Evolutionary conservation across 2,113 vertebrate genomes (phyloP).

Genomic region (Chinchilla lanigera): DNA sequence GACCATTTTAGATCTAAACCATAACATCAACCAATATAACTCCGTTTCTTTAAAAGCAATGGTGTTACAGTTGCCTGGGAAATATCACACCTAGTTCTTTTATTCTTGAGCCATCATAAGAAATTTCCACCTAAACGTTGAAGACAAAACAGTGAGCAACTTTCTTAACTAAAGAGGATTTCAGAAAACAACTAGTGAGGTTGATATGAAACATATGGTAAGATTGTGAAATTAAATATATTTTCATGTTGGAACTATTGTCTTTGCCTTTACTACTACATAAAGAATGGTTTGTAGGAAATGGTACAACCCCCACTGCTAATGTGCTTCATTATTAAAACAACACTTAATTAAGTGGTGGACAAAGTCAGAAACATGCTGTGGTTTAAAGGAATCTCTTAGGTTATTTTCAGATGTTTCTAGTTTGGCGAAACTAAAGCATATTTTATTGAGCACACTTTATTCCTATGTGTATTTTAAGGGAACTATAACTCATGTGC

Average conservation of each 20-base stretch:
- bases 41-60: background rate
- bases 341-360: constrained; percentile 75
- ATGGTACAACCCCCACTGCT: background rate
- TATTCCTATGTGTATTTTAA: constrained; percentile 78
- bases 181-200: constrained; percentile 54
- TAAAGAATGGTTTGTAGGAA: constrained; percentile 47
- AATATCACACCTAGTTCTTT: constrained; percentile 14
- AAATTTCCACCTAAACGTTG: constrained; percentile 25
- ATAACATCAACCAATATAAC: background rate
- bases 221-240: constrained; percentile 50
- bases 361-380: constrained; percentile 63
- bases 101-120: background rate
- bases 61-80: background rate
- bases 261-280: constrained; percentile 67
- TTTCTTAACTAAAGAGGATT: constrained; percentile 47
- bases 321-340: constrained; percentile 74
- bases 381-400: constrained; percentile 63
- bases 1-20: background rate
- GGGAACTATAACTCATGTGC: constrained; percentile 79
- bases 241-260: constrained; percentile 19
- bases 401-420: constrained; percentile 80
- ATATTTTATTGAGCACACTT: constrained; percentile 75
- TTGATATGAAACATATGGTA: constrained; percentile 65
- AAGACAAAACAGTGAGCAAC: constrained; percentile 42
- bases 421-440: constrained; percentile 71